Evolutionary conservation across 2,113 vertebrate genomes (phyloP).

Genomic region (Chauna torquata): DNA sequence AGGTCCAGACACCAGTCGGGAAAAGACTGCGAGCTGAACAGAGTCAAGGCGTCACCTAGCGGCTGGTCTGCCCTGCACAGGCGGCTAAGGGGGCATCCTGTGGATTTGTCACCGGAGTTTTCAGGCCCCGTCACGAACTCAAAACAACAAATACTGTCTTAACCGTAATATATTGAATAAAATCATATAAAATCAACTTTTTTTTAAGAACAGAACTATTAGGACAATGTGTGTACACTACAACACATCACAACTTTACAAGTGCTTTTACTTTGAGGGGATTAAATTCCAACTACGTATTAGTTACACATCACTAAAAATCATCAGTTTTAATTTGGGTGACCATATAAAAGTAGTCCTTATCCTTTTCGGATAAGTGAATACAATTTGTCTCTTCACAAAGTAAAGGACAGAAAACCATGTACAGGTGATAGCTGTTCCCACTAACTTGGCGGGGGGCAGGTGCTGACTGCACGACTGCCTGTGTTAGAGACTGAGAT

Average conservation of each 20-base stretch:
- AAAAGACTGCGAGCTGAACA: not conserved
- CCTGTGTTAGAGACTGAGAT: not conserved
- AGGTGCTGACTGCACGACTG: too few relatives aligned
- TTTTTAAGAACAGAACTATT: not conserved
- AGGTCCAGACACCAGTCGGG: not conserved
- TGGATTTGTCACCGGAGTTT: not conserved
- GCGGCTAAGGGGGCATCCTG: not conserved
- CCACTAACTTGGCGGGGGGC: not conserved
- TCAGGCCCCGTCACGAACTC: not conserved
- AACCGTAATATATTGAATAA: not conserved
- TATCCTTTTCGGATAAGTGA: not conserved
- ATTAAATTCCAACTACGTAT: not conserved
- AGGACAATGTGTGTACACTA: not conserved
- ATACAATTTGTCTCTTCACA: not conserved
- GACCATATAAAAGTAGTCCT: not conserved
- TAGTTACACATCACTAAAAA: not conserved
- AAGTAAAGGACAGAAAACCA: not conserved
- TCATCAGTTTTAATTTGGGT: not conserved
- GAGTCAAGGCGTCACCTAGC: conserved; percentile 61
- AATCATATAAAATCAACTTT: not conserved
- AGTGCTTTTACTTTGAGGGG: not conserved
- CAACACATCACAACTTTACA: not conserved
- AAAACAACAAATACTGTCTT: not conserved
- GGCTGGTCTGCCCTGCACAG: not conserved
- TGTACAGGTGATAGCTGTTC: too few relatives aligned